Evolutionary conservation across 1,140 invertebrate species (phyloP).

Genomic region (Chelonus insularis): DNA sequence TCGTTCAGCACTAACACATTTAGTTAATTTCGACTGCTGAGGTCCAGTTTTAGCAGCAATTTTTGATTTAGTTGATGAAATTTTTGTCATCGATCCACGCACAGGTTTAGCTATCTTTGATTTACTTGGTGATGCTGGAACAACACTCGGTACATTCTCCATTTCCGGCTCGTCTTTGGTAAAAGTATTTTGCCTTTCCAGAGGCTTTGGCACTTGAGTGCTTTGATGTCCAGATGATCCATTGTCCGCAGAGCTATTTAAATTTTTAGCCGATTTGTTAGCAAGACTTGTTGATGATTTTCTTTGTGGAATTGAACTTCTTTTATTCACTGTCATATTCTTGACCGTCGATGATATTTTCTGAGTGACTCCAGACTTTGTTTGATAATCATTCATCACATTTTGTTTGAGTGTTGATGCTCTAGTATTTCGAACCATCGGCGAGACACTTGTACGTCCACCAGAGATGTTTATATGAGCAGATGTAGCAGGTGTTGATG

Average conservation of each 20-base stretch:
- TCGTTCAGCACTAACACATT: conserved; percentile 49
- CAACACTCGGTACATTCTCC: conserved; percentile 52
- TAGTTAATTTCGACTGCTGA: conserved; percentile 44
- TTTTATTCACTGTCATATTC: conserved; percentile 34
- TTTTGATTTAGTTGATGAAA: conserved; percentile 39
- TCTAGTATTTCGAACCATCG: conserved; percentile 50
- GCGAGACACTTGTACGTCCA: conserved; percentile 52
- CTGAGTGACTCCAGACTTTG: conserved; percentile 38
- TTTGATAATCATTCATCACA: conserved; percentile 29
- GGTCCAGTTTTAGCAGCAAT: conserved; percentile 31
- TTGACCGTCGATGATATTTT: conserved; percentile 32
- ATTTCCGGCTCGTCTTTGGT: conserved; percentile 74
- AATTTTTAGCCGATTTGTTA: conserved; percentile 43
- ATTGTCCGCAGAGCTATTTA: conserved; percentile 42
- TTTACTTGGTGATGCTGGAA: conserved; percentile 44
- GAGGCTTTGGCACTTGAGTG: conserved; percentile 49
- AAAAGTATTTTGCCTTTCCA: conserved; percentile 84
- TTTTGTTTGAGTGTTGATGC: conserved; percentile 51
- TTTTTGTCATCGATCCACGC: conserved; percentile 33
- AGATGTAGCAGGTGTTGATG: conserved; percentile 48
- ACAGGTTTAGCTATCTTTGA: conserved; percentile 49
- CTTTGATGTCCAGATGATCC: conserved; percentile 29
- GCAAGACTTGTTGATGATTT: conserved; percentile 31
- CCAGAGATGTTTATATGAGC: conserved; percentile 49
- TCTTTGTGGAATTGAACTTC: conserved; percentile 46